phyloP scores from a whole-genome alignment of 2,888 invertebrate genomes.

The Sinodicranocentrus sp. region DNA sequence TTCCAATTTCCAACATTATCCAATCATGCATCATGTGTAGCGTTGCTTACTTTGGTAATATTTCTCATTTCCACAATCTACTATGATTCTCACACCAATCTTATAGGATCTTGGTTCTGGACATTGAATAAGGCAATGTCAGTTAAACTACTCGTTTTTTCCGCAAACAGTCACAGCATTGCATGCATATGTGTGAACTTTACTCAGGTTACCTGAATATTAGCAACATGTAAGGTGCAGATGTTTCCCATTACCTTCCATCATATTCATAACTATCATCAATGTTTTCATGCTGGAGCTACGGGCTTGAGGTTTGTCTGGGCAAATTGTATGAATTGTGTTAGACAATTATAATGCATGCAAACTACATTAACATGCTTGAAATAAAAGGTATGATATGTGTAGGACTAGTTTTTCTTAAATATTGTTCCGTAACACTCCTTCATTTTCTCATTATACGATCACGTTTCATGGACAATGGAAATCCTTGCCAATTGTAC shows the following conservation, averaged over 20 bases:
- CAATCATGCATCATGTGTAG: conserved; percentile 23
- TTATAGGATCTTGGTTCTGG: no score
- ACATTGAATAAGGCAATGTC: no score
- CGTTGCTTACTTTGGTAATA: no score
- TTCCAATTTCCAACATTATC: no score
- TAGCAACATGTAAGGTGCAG: conserved; percentile 33
- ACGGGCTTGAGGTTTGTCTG: conserved; percentile 14
- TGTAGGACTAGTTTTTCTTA: conserved; percentile 28
- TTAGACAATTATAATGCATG: not conserved
- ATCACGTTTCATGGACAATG: conserved; percentile 57
- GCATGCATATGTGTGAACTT: conserved; percentile 47
- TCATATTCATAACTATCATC: conserved; percentile 1
- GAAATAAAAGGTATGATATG: conserved; percentile 5
- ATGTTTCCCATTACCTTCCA: conserved; percentile 50
- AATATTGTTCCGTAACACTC: not conserved
- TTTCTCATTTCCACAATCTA: no score
- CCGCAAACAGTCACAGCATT: not conserved
- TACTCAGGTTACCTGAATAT: not conserved
- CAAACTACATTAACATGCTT: not conserved
- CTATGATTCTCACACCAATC: no score
- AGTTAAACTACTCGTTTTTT: no score
- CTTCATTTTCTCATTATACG: not conserved
- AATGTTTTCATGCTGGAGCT: conserved; percentile 8
- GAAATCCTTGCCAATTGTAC: conserved; percentile 51
- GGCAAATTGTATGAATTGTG: conserved; percentile 47